phyloP scores from a whole-genome alignment of 2,888 invertebrate species.

The Psococerastis gibbosa region DNA sequence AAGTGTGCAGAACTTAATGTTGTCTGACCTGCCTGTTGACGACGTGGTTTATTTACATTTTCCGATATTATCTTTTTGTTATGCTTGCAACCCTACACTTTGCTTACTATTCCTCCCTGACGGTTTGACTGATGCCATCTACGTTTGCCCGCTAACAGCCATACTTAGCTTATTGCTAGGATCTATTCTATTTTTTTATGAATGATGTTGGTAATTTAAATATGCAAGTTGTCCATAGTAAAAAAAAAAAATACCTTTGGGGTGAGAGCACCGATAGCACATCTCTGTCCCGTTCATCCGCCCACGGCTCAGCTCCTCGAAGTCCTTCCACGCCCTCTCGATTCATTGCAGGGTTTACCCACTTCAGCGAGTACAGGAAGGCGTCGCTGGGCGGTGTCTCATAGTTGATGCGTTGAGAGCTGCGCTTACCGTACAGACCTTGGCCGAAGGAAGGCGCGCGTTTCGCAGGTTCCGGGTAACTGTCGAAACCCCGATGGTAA shows the following conservation, averaged over 20 bases:
- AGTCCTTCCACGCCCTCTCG: conserved; percentile 15
- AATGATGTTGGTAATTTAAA: no score
- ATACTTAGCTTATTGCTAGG: no score
- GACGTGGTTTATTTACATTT: no score
- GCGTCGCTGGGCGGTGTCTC: conserved; percentile 9
- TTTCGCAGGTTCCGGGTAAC: neutral
- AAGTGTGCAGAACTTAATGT: no score
- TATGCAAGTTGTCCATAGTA: no score
- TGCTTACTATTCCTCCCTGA: no score
- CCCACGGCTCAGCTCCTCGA: conserved; percentile 11
- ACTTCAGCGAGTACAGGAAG: conserved; percentile 15
- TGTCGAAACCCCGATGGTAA: conserved; percentile 1
- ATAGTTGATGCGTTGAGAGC: neutral
- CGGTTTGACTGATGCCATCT: no score
- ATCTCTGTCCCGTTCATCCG: conserved; percentile 15
- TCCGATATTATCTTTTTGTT: no score
- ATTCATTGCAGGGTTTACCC: conserved; percentile 14
- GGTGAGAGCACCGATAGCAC: neutral
- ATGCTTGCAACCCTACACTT: no score
- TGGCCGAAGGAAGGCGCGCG: neutral
- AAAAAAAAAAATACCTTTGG: neutral
- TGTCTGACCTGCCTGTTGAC: no score
- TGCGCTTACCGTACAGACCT: conserved; percentile 5
- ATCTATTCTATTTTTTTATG: no score
- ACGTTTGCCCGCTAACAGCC: no score